These are phyloP conservation scores for Vandiemenella viatica DNA, from an alignment of 2,888 invertebrate genomes.

Conservation along the genomic window DNA sequence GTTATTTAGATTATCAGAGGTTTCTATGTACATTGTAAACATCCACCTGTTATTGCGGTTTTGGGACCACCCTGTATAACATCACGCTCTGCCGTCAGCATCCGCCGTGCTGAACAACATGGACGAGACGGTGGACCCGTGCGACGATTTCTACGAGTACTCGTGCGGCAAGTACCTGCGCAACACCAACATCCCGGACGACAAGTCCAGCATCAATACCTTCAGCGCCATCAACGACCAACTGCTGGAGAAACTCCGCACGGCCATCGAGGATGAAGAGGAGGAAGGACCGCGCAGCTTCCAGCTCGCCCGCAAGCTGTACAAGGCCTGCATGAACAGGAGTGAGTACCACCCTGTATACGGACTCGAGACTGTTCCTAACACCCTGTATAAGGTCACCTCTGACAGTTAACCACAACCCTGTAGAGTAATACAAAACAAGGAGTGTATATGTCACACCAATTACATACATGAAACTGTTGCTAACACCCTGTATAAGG, in stretches of 20 bases:
- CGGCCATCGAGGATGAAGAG: constrained; percentile 50
- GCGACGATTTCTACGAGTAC: constrained; percentile 69
- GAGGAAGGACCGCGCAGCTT: constrained; percentile 50
- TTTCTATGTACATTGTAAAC: no score
- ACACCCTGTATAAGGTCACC: neutral
- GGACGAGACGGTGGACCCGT: constrained; percentile 55
- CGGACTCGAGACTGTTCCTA: neutral
- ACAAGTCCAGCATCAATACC: constrained; percentile 52
- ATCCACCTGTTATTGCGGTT: no score
- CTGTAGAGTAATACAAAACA: neutral
- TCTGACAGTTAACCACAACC: no score
- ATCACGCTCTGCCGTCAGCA: constrained; percentile 32
- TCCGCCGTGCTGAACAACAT: constrained; percentile 54
- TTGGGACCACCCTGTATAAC: neutral
- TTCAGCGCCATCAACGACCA: constrained; percentile 59
- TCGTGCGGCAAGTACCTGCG: constrained; percentile 62
- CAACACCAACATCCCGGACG: constrained; percentile 60
- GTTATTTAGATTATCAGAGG: no score
- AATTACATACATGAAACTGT: neutral
- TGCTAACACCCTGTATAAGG: neutral
- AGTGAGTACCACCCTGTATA: constrained; percentile 41
- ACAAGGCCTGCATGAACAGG: constrained; percentile 77
- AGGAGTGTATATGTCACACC: neutral
- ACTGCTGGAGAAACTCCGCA: constrained; percentile 55
- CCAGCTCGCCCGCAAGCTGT: constrained; percentile 63